Evolutionary conservation across 2,888 invertebrate species (phyloP).

Genomic region (Dromius quadrimaculatus): DNA sequence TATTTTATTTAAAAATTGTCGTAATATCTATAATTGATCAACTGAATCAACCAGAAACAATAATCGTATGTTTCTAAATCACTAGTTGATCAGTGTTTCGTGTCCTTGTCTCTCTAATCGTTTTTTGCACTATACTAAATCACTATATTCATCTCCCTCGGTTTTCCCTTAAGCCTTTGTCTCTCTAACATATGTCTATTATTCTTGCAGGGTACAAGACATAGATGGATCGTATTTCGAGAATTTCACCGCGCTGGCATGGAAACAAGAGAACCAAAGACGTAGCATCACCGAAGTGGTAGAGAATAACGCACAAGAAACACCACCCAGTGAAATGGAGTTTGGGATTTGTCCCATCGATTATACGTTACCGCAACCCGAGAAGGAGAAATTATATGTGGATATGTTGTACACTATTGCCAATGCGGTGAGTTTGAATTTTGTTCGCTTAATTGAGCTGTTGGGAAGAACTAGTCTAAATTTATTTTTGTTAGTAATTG

Average conservation of each 20-base stretch:
- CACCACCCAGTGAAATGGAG: slow-evolving; percentile 67
- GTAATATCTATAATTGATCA: too few relatives aligned
- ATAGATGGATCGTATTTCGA: slow-evolving; percentile 96
- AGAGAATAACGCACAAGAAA: slow-evolving; percentile 73
- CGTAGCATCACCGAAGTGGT: slow-evolving; percentile 82
- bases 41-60: too few relatives aligned
- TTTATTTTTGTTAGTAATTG: too few relatives aligned
- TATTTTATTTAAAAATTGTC: too few relatives aligned
- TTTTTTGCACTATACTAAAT: too few relatives aligned
- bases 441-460: neutral
- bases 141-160: too few relatives aligned
- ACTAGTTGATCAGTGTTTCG: too few relatives aligned
- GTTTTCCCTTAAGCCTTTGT: too few relatives aligned
- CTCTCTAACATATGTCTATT: too few relatives aligned
- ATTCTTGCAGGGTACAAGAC: slow-evolving; percentile 95
- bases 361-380: slow-evolving; percentile 63
- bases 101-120: too few relatives aligned
- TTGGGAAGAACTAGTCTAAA: too few relatives aligned
- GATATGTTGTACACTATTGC: slow-evolving; percentile 96
- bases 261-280: slow-evolving; percentile 91
- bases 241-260: slow-evolving; percentile 90
- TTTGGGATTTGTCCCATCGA: slow-evolving; percentile 64
- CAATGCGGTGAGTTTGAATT: slow-evolving; percentile 80
- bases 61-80: too few relatives aligned
- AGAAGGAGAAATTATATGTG: slow-evolving; percentile 82